phyloP scores from a whole-genome alignment of 2,797 vertebrate genomes.

The Nyctalus aviator region DNA sequence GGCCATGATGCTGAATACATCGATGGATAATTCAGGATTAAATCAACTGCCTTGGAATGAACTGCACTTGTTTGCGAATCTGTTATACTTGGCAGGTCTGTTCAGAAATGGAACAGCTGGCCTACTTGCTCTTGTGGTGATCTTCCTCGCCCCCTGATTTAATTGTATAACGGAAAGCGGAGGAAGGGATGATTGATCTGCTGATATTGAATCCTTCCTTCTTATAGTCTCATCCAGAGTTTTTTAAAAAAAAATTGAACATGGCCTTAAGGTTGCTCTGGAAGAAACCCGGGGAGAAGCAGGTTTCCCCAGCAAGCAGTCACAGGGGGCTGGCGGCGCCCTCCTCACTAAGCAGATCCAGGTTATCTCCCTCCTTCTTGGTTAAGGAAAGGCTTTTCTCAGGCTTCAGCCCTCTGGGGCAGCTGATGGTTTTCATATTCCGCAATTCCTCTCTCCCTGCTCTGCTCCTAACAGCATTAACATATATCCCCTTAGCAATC shows the following conservation, averaged over 20 bases:
- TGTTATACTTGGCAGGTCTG: background rate
- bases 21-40: constrained; percentile 45
- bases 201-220: background rate
- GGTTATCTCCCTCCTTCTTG: background rate
- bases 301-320: background rate
- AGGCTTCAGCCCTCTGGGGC: background rate
- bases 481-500: background rate
- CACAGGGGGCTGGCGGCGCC: background rate
- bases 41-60: constrained; percentile 33
- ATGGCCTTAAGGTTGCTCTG: background rate
- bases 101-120: background rate
- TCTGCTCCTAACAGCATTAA: background rate
- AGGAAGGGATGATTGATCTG: background rate
- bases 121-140: background rate
- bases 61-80: background rate
- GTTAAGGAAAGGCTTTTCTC: background rate
- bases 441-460: background rate
- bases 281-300: background rate
- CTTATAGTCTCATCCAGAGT: background rate
- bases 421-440: background rate
- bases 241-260: background rate
- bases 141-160: background rate
- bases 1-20: background rate
- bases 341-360: background rate
- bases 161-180: background rate